Base-by-base conservation (phyloP, 2,113 vertebrate genomes). In the Apaloderma vittatum region DNA sequence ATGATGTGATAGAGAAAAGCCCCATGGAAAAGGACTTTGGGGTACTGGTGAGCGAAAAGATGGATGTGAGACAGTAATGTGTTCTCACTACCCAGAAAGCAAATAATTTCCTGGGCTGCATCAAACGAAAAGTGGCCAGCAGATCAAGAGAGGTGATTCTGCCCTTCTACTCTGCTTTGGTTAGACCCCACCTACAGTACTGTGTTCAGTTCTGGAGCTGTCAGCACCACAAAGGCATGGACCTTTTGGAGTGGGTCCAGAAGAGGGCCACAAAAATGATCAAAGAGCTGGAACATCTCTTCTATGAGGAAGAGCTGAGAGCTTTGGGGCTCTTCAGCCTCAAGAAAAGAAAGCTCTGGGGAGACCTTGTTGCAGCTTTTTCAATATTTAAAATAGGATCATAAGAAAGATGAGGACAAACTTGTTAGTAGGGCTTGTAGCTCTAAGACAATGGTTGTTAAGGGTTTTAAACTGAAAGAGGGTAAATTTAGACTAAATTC, bases 391-490 rank as follows among this genome's bases (percentile, higher is more conserved):
- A 57, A 57, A 4, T 8, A 2, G 2, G 3, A 12, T 30, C 59
- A 10, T 34, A 17, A 32, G 7, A 40, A 40, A 65, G 19, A 15
- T 40, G 40, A 12, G 40, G 40, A 40, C 40, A 40, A 40, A 40
- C 1, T 6, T 72, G 52, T 29, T n/a, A 19, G 11, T 5, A 61
- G 5, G 4, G 1, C 6, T 17, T 68, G 12, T 34, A 7, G 27
- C 0, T 1, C 8, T 4, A 49, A 14, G 15, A 34, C 3, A 36
- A 71, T 15, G 12, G 1, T 2, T 40, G 40, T 40, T 18, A 72
- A 49, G 5, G 3, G 3, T 24, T 70, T 59, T 43, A 54, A 84
- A 61, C 9, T 72, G 11, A 24, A 70, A 15, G 7, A 37, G 2
- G 2, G 9, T 30, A 51, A 23, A 52, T 46, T 68, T 3, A 58